phyloP scores from a whole-genome alignment of 2,888 invertebrate genomes.

The Ochropacha duplaris region DNA sequence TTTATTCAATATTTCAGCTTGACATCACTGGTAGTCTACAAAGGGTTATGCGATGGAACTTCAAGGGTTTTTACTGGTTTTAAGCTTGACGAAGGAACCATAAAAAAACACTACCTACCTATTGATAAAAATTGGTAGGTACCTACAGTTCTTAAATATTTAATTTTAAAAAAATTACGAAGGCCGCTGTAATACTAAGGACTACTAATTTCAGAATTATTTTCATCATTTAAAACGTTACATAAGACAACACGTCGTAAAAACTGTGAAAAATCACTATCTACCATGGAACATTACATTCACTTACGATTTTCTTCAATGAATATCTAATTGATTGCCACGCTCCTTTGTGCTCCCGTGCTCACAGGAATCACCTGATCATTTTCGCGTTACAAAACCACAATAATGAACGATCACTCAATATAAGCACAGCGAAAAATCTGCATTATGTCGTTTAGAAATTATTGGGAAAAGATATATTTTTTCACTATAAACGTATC shows the following conservation, averaged over 20 bases:
- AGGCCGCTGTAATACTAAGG: no score
- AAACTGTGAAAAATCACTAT: not conserved
- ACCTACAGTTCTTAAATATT: no score
- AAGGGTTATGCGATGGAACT: no score
- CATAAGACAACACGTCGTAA: not conserved
- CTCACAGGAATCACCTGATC: slow-evolving; percentile 46
- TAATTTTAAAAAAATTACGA: no score
- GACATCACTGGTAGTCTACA: no score
- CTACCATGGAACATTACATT: slow-evolving; percentile 1
- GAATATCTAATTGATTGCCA: slow-evolving; percentile 30
- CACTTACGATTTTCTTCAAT: slow-evolving; percentile 39
- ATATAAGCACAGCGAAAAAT: slow-evolving; percentile 32
- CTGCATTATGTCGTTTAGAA: slow-evolving; percentile 49
- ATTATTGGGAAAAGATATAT: slow-evolving; percentile 49
- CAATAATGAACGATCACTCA: slow-evolving; percentile 29
- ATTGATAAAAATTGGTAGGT: no score
- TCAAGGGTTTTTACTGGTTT: no score
- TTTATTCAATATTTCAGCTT: no score
- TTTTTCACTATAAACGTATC: slow-evolving; percentile 54
- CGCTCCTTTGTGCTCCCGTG: not conserved
- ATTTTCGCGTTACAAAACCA: slow-evolving; percentile 43
- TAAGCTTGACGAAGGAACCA: no score
- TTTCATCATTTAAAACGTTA: not conserved
- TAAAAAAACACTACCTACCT: no score
- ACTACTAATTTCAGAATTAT: no score